These are phyloP conservation scores for Pissodes strobi DNA, from an alignment of 1,140 invertebrate species.

Conservation along the genomic window DNA sequence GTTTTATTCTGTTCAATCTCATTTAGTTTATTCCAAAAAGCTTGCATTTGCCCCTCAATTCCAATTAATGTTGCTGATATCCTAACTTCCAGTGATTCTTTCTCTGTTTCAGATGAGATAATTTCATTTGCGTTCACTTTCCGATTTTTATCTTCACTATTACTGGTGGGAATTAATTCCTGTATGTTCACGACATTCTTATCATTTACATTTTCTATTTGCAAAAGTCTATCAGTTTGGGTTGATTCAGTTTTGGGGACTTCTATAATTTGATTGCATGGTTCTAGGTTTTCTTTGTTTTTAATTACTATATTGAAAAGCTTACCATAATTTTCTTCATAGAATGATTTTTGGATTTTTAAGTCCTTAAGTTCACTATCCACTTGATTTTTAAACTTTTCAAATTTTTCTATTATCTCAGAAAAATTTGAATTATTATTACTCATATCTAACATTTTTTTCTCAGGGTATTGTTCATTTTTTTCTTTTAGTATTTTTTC, in stretches of 20 bases:
- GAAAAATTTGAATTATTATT: slow-evolving; percentile 24
- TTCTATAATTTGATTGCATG: slow-evolving; percentile 16
- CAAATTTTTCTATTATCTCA: slow-evolving; percentile 50
- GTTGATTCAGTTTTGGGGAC: slow-evolving; percentile 31
- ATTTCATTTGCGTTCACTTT: not conserved
- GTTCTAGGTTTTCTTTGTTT: slow-evolving; percentile 29
- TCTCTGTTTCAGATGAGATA: not conserved
- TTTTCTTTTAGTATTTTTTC: slow-evolving; percentile 55
- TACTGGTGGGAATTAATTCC: not conserved
- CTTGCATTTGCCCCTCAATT: slow-evolving; percentile 50
- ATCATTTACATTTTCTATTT: slow-evolving; percentile 19
- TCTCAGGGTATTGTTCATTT: slow-evolving; percentile 28
- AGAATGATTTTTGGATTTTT: slow-evolving; percentile 44
- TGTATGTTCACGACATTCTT: slow-evolving; percentile 25
- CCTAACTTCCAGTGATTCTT: slow-evolving; percentile 36
- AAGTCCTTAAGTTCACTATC: slow-evolving; percentile 50
- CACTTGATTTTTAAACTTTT: slow-evolving; percentile 47
- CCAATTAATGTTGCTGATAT: slow-evolving; percentile 45
- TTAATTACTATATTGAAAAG: slow-evolving; percentile 43
- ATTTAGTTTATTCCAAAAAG: slow-evolving; percentile 48
- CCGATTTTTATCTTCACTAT: not conserved
- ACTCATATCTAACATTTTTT: slow-evolving; percentile 32
- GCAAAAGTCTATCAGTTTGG: slow-evolving; percentile 37
- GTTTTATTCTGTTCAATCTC: slow-evolving; percentile 37
- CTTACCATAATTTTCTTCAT: slow-evolving; percentile 50